Evolutionary conservation across 1,140 invertebrate species (phyloP), one percentile per base, ranked within the genome.

Genomic region (Cydia strobilella): DNA sequence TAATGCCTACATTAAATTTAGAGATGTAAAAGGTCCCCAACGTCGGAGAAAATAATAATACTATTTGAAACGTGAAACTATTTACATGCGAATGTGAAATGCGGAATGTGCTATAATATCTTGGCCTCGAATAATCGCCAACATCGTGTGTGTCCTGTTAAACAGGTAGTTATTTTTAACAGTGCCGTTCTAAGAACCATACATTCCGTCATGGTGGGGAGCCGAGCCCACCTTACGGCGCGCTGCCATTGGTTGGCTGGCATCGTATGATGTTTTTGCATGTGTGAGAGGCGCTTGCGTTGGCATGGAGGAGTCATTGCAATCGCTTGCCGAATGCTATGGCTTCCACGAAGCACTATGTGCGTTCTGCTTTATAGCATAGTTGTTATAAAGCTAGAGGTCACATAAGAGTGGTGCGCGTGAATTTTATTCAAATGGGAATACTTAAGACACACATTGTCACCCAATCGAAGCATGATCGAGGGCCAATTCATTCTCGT

Each of bases 81-180:
- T 6, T 10, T 39, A 48, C 0, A 48, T 9, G 15, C 10, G 45
- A 6, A n/a, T 59, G 54, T 59, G 54, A 59, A 59, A 59, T 23
- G 54, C 10, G 54, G 54, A 59, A 59, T 59, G 51, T 7, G 54
- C 6, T 9, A 59, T n/a, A 75, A n/a, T 79, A 78, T 81, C 76
- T 81, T 82, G 87, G 84, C 87, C 88, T 87, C 85, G 82, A 82
- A 83, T 78, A 76, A 77, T 75, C 76, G 75, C 71, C 76, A 75
- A 69, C 77, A 75, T 76, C 80, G 76, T 80, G 80, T 81, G 78
- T 79, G 80, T 81, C 82, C 79, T 77, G 80, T 81, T 79, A 82
- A 88, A 87, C 87, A 84, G 82, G 88, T 89, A 80, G 84, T 90
- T 90, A 91, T 90, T 91, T 90, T 89, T 90, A 90, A 83, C 87